Evolutionary conservation across 53 echinoderm and acorn worm genomes (phyloP).

Genomic region (Patiria pectinifera): DNA sequence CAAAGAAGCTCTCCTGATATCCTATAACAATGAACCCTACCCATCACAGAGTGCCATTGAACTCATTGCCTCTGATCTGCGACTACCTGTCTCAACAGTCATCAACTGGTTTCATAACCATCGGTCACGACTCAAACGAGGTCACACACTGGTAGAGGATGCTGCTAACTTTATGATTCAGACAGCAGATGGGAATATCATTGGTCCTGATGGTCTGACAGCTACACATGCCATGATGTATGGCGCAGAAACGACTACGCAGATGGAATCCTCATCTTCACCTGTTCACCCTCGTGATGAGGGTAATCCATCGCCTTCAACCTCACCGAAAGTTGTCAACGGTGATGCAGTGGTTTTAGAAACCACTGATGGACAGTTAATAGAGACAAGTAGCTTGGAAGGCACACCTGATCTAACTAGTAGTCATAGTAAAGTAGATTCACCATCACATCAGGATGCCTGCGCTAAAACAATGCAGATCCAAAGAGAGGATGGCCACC

Average conservation of each 20-base stretch:
- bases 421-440: background rate
- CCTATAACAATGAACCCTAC: slow-evolving; percentile 91
- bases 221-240: slow-evolving; percentile 39
- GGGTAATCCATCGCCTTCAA: background rate
- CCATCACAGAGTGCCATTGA: slow-evolving; percentile 92
- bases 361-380: slow-evolving; percentile 27
- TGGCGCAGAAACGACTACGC: background rate
- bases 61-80: slow-evolving; percentile 80
- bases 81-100: slow-evolving; percentile 90
- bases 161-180: slow-evolving; percentile 72
- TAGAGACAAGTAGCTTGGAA: slow-evolving; percentile 36
- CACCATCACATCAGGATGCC: slow-evolving; percentile 13
- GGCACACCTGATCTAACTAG: background rate
- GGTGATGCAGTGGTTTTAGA: slow-evolving; percentile 10
- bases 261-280: slow-evolving; percentile 33
- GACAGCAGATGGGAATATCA: slow-evolving; percentile 62
- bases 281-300: slow-evolving; percentile 6
- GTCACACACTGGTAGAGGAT: slow-evolving; percentile 68
- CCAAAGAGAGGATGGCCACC: background rate
- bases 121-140: slow-evolving; percentile 91
- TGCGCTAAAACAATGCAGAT: background rate
- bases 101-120: slow-evolving; percentile 99
- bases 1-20: slow-evolving; percentile 82
- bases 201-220: slow-evolving; percentile 40
- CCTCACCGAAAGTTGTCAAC: slow-evolving; percentile 36